Conservation (phyloP, 1,140 invertebrate species). For the Aphelenchoides avenae region DNA sequence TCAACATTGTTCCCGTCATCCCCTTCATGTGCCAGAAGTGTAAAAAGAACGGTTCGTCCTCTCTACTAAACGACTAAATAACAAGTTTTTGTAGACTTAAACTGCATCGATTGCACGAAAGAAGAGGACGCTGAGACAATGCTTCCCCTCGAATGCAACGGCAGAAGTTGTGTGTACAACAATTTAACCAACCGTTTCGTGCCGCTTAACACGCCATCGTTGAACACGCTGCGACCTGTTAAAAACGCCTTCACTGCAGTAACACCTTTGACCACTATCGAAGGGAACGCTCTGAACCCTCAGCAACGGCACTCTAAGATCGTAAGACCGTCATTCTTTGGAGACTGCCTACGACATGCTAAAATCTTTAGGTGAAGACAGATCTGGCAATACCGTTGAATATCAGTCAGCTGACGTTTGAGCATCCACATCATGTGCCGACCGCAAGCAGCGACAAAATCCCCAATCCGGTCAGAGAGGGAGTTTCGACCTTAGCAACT, state of each 20-base stretch:
- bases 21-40: slow-evolving; percentile 35
- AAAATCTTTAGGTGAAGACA: slow-evolving; percentile 4
- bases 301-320: slow-evolving; percentile 12
- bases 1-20: slow-evolving; percentile 36
- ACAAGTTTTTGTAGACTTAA: neutral
- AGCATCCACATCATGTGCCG: neutral
- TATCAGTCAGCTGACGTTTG: neutral
- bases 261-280: too few species aligned
- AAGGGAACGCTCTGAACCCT: slow-evolving; percentile 1
- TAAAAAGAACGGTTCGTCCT: slow-evolving; percentile 3
- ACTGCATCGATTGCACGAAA: slow-evolving; percentile 40
- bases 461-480: too few species aligned
- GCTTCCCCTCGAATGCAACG: too few species aligned
- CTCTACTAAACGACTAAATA: neutral
- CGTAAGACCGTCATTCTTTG: slow-evolving; percentile 1
- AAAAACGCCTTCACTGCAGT: too few species aligned
- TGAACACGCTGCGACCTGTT: too few species aligned
- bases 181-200: too few species aligned
- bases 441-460: too few species aligned
- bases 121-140: too few species aligned
- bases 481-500: too few species aligned
- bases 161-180: too few species aligned
- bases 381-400: slow-evolving; percentile 5
- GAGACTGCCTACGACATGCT: neutral
- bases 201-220: too few species aligned